These are phyloP conservation scores for Leptinotarsa haldemani DNA, from an alignment of 2,888 invertebrate species.

Conservation along the genomic window DNA sequence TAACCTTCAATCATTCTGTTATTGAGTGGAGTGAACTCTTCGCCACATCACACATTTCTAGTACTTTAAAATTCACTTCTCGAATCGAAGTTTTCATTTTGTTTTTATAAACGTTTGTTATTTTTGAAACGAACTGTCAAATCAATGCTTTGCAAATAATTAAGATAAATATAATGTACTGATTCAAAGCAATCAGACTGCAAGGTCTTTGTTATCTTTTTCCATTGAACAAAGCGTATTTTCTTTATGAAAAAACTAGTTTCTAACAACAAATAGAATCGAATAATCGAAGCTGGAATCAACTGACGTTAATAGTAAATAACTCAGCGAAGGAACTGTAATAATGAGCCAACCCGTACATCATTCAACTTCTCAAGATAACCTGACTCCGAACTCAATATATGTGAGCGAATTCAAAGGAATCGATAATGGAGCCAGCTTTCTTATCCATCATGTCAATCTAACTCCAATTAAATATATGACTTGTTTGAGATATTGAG, in stretches of 20 bases:
- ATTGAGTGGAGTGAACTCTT: too few relatives aligned
- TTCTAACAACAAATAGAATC: background rate
- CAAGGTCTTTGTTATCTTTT: background rate
- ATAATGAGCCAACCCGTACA: background rate
- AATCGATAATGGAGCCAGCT: conserved; percentile 18
- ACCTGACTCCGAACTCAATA: conserved; percentile 12
- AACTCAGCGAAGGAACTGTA: background rate
- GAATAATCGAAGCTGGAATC: background rate
- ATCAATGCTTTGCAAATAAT: too few relatives aligned
- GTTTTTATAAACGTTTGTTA: too few relatives aligned
- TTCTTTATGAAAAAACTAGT: background rate
- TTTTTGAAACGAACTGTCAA: too few relatives aligned
- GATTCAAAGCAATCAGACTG: background rate
- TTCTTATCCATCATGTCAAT: conserved; percentile 59
- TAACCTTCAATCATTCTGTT: too few relatives aligned
- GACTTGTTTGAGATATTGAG: conserved; percentile 62
- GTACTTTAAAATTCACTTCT: too few relatives aligned
- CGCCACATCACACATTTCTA: too few relatives aligned
- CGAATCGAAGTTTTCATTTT: too few relatives aligned
- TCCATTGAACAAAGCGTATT: background rate
- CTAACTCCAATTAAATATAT: conserved; percentile 61
- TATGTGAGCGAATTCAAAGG: conserved; percentile 20
- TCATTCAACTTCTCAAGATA: conserved; percentile 10
- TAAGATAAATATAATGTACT: too few relatives aligned
- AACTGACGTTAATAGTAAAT: background rate